Evolutionary conservation across 2,888 invertebrate genomes (phyloP), one percentile per base, ranked within the genome.

Genomic region (Eristalis pertinax): DNA sequence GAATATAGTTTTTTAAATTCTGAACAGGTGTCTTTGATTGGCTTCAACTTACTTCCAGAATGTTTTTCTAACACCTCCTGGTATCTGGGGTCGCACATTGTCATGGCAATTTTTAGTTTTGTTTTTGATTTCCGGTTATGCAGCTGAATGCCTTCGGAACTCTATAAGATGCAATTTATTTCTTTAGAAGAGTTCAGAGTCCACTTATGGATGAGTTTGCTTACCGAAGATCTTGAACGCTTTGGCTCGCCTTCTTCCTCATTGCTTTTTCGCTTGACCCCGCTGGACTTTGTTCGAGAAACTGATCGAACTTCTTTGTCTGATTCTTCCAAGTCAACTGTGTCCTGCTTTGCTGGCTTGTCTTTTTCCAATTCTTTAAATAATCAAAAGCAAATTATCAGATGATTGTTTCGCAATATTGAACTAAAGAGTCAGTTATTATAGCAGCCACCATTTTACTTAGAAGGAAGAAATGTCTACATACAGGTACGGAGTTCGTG

Each of bases 41-140:
- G 15, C 4, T 24, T 8, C 60, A 4, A 60, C 65, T 64, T 38
- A 87, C 87, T 2, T 29, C 87, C 87, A 38, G 87, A 64, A 65
- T 80, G 56, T 11, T 38, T 70, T 62, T 76, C 68, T 35, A 87
- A 19, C 7, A 64, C 22, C 1, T 43, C 69, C 24, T 84, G 64
- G 72, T 84, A 79, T n/a, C 32, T 67, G 15, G 70, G 68, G 19
- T 79, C 73, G 76, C 79, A 76, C 60, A 79, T 79, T n/a, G 86
- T 79, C 32, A 76, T 79, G 19, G 87, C 79, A 68, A 84, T 80
- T 80, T 76, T 87, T 0, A 68, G 2, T 73, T 84, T 87, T 0
- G 15, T 19, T 15, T 62, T 77, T 43, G 56, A 2, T 19, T 64
- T 69, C 43, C 64, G n/a, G 38, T 19, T 22, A 15, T 7, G 56